Conservation (phyloP, 2,888 invertebrate genomes). For the Microctonus aethiopoides region DNA sequence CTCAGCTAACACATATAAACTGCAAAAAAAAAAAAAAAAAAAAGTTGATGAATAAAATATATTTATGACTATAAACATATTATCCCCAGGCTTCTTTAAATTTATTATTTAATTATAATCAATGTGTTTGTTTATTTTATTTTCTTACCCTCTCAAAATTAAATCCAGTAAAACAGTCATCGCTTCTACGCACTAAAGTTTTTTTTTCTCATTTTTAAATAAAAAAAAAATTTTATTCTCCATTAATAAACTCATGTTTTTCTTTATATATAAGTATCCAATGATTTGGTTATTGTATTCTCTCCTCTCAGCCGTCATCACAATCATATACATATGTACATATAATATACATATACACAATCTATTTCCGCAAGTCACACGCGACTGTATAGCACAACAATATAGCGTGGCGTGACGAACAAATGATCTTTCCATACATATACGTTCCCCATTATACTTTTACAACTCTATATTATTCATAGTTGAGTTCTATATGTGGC, state of each 20-base stretch:
- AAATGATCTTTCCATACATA: constrained; percentile 37
- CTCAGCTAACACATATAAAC: neutral
- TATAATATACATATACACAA: constrained; percentile 10
- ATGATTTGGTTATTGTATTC: neutral
- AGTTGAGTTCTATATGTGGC: constrained; percentile 10
- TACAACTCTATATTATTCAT: neutral
- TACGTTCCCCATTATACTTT: neutral
- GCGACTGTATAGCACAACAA: constrained; percentile 42
- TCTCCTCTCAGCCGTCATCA: neutral
- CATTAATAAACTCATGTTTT: neutral
- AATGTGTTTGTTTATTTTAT: neutral
- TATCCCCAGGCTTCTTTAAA: neutral
- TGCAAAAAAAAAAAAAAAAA: neutral
- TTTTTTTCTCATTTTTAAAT: neutral
- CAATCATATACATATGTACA: neutral
- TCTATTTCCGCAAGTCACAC: constrained; percentile 53
- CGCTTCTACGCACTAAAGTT: constrained; percentile 44
- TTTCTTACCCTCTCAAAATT: constrained; percentile 43
- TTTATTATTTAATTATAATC: neutral
- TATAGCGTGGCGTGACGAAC: constrained; percentile 42
- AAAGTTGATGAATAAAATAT: neutral
- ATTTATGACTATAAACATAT: neutral
- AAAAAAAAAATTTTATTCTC: neutral
- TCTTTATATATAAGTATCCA: neutral
- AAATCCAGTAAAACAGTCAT: constrained; percentile 54